Evolutionary conservation across 2,888 invertebrate genomes (phyloP), one percentile per base, ranked within the genome.

Genomic region (Agrotis exclamationis): DNA sequence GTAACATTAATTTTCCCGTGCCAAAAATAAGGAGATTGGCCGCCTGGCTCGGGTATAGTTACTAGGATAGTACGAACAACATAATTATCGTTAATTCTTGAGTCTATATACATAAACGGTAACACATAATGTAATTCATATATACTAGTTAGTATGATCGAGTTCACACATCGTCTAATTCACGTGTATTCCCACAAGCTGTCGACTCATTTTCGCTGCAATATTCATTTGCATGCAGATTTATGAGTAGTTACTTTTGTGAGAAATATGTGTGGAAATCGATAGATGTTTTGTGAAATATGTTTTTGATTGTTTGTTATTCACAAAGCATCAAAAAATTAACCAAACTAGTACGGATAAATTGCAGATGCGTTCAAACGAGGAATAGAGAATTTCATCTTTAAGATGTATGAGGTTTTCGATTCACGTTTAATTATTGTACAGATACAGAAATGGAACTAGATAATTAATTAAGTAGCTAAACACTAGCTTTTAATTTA

Each of bases 211-310:
- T 72, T 79, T 56, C 70, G 60, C 47, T 77, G 80, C 77, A 85
- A 83, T 68, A 28, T 76, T 45, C 72, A 83, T 83, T 83, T 82
- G 79, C 83, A 85, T 85, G 63, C 60, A 56, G 63, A 79, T 76
- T 70, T 67, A 76, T 62, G 64, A n/a, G 18, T 47, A 56, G 67
- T 75, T 71, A 71, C 67, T 70, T 73, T 70, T 75, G 60, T 74
- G 57, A 60, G 66, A 64, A 80, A 45, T 54, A 1, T 58, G 16
- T 79, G 72, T 51, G 39, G 78, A 67, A 82, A 79, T 82, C 28
- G 16, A 67, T 64, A 64, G 54, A 64, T 50, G 51, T 24, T 48
- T 62, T 57, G 22, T 20, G n/a, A 45, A 79, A 57, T 48, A 45
- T 14, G 24, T 50, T 47, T 44, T 24, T 62, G 13, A 51, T 78